Evolutionary conservation across 2,888 invertebrate species (phyloP).

Genomic region (Ferrisia virgata): DNA sequence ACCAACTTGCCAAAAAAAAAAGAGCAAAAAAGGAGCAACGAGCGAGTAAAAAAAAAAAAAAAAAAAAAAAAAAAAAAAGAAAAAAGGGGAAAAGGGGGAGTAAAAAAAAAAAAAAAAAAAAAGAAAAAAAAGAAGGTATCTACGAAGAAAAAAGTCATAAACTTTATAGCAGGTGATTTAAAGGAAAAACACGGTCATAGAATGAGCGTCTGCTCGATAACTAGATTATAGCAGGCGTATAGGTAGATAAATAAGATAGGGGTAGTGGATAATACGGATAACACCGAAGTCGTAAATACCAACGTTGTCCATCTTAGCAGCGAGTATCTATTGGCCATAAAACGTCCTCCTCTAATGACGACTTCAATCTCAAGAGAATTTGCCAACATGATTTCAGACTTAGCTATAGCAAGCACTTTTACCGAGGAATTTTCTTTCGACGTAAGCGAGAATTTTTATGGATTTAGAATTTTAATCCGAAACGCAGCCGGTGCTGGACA

Average conservation of each 20-base stretch:
- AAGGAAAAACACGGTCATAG: not conserved
- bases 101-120: no score
- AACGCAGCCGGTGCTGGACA: not conserved
- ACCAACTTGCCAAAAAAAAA: no score
- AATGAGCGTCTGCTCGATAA: slow-evolving; percentile 24
- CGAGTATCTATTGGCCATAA: slow-evolving; percentile 35
- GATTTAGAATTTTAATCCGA: not conserved
- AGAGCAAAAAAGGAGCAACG: no score
- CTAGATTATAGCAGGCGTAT: slow-evolving; percentile 35
- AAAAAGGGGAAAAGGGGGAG: no score
- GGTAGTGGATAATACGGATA: not conserved
- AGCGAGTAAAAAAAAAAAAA: no score
- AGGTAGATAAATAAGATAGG: slow-evolving; percentile 36
- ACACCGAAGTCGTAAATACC: slow-evolving; percentile 38
- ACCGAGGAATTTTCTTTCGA: not conserved
- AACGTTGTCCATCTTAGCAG: slow-evolving; percentile 34
- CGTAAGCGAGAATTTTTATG: slow-evolving; percentile 10
- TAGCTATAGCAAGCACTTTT: slow-evolving; percentile 29
- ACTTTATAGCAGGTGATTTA: slow-evolving; percentile 39
- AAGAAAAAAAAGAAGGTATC: not conserved
- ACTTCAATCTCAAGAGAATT: slow-evolving; percentile 37
- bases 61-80: no score
- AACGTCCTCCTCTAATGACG: slow-evolving; percentile 42
- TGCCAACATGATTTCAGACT: slow-evolving; percentile 33
- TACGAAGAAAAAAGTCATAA: slow-evolving; percentile 37